phyloP scores from a whole-genome alignment of 2,113 vertebrate species.

The Vulpes lagopus region DNA sequence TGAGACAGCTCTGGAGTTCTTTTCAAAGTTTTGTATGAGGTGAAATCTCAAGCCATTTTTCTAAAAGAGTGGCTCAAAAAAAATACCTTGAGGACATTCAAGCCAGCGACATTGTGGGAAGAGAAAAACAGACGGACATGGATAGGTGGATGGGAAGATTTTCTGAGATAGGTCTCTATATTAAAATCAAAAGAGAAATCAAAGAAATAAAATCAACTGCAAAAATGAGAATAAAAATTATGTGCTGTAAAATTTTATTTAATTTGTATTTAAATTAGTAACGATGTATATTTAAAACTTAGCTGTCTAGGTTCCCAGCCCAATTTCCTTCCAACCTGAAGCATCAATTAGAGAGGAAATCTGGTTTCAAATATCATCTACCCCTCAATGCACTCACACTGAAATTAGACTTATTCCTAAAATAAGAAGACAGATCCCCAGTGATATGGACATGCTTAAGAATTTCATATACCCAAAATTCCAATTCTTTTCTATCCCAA shows the following conservation, averaged over 20 bases:
- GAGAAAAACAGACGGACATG: not conserved
- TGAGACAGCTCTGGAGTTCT: not conserved
- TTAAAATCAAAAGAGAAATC: not conserved
- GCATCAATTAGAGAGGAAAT: not conserved
- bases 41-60: conserved; percentile 7
- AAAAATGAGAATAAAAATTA: not conserved
- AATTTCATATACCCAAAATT: not conserved
- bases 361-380: not conserved
- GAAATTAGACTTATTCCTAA: conserved; percentile 18
- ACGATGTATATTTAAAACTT: not conserved
- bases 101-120: not conserved
- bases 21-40: not conserved
- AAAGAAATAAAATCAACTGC: not conserved
- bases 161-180: not conserved
- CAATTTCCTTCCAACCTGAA: not conserved
- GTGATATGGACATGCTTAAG: not conserved
- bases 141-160: not conserved
- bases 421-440: not conserved
- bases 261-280: not conserved
- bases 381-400: not conserved
- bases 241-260: not conserved
- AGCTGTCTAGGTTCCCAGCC: not conserved
- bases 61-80: not conserved
- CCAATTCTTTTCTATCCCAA: not conserved
- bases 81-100: not conserved